Conservation (phyloP, 2,797 vertebrate genomes). For the Rhinophrynus dorsalis region DNA sequence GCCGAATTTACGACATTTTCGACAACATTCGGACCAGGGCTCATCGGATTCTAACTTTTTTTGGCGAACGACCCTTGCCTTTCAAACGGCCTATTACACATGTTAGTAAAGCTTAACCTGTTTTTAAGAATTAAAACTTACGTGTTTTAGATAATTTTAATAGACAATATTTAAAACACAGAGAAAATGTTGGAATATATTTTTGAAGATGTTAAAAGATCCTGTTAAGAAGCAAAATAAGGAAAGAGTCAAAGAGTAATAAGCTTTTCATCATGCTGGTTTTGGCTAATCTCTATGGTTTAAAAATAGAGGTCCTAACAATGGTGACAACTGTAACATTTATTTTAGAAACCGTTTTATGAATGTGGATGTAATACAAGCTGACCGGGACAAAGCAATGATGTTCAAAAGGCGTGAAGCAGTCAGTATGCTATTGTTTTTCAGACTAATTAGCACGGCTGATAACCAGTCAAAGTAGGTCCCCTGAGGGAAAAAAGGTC, state of each 20-base stretch:
- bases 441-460: conserved; percentile 28
- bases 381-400: not conserved
- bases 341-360: conserved; percentile 56
- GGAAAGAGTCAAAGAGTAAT: not conserved
- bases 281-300: conserved; percentile 54
- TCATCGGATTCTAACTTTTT: no score
- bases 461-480: not conserved
- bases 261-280: conserved; percentile 37
- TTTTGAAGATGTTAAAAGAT: not conserved
- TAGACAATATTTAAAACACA: not conserved
- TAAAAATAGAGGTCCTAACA: conserved; percentile 60
- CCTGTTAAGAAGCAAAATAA: conserved; percentile 10
- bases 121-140: no score
- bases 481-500: not conserved
- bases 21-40: no score
- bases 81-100: no score
- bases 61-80: no score
- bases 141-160: no score
- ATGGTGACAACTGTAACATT: conserved; percentile 63
- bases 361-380: conserved; percentile 32
- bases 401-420: not conserved
- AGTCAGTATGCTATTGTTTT: not conserved
- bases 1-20: no score
- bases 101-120: no score
- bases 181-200: not conserved